Evolutionary conservation across 2,888 invertebrate species (phyloP).

Genomic region (Hyalella azteca): DNA sequence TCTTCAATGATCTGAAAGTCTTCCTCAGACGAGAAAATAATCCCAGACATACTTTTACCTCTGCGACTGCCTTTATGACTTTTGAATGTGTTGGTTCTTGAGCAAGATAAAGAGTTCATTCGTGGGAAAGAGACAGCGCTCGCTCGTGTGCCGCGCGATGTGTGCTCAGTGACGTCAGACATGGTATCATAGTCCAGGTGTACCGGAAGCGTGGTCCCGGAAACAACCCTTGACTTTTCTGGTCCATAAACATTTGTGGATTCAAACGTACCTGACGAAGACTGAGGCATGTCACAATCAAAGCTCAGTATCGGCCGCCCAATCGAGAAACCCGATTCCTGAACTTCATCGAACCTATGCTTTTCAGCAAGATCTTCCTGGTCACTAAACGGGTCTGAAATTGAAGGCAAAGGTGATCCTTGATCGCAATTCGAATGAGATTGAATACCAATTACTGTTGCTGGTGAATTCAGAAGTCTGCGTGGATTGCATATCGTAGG

Average conservation of each 20-base stretch:
- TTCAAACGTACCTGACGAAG: not conserved
- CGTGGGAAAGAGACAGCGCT: not conserved
- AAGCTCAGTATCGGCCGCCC: conserved; percentile 1
- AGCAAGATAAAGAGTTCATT: not conserved
- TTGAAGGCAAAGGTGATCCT: not conserved
- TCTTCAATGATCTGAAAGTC: conserved; percentile 6
- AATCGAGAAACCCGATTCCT: not conserved
- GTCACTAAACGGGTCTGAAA: conserved; percentile 1
- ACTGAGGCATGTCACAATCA: conserved; percentile 19
- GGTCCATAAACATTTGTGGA: not conserved
- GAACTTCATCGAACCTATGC: not conserved
- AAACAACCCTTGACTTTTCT: not conserved
- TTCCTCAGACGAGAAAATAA: not conserved
- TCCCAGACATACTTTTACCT: not conserved
- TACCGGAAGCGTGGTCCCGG: not conserved
- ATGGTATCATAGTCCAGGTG: conserved; percentile 12
- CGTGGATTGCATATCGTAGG: conserved; percentile 11
- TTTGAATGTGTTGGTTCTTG: conserved; percentile 2
- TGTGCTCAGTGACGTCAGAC: conserved; percentile 17
- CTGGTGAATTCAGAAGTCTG: not conserved
- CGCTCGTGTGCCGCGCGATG: not conserved
- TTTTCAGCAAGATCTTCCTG: conserved; percentile 14
- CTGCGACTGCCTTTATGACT: not conserved
- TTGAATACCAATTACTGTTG: not conserved
- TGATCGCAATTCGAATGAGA: conserved; percentile 7